Percentiles rank a stretch among this genome's conserved stretches.
phyloP scores from a whole-genome alignment of 1,140 invertebrate species.

The Pissodes strobi region DNA sequence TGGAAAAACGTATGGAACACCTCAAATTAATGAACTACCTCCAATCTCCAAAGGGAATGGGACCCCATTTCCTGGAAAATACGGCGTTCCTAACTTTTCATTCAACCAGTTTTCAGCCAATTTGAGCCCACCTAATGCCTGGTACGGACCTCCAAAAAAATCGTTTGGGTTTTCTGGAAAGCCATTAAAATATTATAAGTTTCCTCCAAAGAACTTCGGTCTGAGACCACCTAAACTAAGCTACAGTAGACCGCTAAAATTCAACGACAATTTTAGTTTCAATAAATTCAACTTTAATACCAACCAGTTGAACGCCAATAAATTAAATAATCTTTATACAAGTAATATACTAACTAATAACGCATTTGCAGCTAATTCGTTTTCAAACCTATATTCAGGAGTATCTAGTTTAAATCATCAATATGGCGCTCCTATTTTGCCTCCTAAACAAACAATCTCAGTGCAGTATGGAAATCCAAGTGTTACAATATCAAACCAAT shows the following conservation, averaged over 20 bases:
- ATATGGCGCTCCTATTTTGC: conserved; percentile 48
- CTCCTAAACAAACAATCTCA: conserved; percentile 57
- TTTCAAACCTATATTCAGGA: conserved; percentile 24
- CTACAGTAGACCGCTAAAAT: conserved; percentile 49
- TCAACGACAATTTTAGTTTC: conserved; percentile 34
- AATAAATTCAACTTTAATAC: conserved; percentile 47
- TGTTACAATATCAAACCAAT: conserved; percentile 50
- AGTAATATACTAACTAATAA: neutral
- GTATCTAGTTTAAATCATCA: conserved; percentile 30
- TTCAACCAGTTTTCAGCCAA: conserved; percentile 35
- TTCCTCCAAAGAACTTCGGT: conserved; percentile 45
- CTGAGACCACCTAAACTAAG: conserved; percentile 49
- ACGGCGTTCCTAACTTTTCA: conserved; percentile 26
- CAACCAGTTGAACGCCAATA: conserved; percentile 16
- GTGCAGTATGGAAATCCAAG: conserved; percentile 45
- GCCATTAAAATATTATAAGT: conserved; percentile 48
- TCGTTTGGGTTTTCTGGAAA: conserved; percentile 60
- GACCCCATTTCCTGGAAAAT: conserved; percentile 27
- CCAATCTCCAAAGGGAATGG: conserved; percentile 39
- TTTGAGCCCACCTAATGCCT: conserved; percentile 53
- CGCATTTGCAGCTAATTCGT: conserved; percentile 7
- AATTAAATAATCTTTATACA: conserved; percentile 2
- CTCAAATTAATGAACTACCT: conserved; percentile 47
- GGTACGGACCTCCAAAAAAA: conserved; percentile 58
- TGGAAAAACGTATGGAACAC: conserved; percentile 52